Evolutionary conservation across 2,797 vertebrate species (phyloP).

Genomic region (Dendrocincla fuliginosa): DNA sequence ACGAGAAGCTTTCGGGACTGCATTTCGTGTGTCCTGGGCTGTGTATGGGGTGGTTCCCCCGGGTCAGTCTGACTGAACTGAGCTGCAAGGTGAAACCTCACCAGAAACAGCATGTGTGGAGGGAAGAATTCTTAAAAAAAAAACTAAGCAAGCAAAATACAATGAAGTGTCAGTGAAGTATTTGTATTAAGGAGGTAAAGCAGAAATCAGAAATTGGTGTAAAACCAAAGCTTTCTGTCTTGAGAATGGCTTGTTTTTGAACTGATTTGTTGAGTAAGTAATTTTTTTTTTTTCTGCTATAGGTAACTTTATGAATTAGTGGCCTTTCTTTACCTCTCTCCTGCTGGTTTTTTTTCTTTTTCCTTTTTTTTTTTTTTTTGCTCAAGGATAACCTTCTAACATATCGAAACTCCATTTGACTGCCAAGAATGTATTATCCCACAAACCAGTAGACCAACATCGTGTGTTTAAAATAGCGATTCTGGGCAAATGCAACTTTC

Average conservation of each 20-base stretch:
- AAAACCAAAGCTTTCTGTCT: conserved; percentile 8
- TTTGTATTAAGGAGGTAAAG: not conserved
- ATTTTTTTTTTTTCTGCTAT: not conserved
- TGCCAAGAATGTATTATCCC: conserved; percentile 80
- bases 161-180: not conserved
- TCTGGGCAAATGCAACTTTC: conserved; percentile 79
- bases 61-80: fast-evolving
- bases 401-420: conserved; percentile 69
- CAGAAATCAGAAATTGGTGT: conserved; percentile 10
- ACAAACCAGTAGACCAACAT: conserved; percentile 80
- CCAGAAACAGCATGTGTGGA: not conserved
- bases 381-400: conserved; percentile 74
- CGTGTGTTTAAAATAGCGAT: conserved; percentile 82
- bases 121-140: not conserved
- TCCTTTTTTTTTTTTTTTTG: not conserved
- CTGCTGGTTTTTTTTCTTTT: not conserved
- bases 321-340: not conserved
- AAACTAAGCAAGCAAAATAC: not conserved
- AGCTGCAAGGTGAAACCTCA: not conserved
- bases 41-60: not conserved
- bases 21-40: not conserved
- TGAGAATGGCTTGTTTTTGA: conserved; percentile 29
- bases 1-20: fast-evolving
- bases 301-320: conserved; percentile 21
- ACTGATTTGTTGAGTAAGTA: conserved; percentile 19